Percentiles rank a stretch among this genome's conserved stretches.
These are phyloP conservation scores for Dorcus parallelipipedus DNA, from an alignment of 2,888 invertebrate species.

Conservation along the genomic window DNA sequence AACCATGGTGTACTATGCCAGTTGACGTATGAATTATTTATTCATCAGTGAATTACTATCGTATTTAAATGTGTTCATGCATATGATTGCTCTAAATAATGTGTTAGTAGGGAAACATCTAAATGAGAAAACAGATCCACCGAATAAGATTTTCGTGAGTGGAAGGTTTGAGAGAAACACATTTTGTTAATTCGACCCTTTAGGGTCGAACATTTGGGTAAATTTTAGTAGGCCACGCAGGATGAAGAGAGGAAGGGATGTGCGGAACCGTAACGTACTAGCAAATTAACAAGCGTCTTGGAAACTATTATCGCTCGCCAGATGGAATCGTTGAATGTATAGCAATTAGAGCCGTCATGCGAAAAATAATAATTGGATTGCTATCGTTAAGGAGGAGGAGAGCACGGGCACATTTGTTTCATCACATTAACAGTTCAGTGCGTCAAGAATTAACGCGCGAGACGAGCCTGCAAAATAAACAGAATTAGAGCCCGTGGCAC, in stretches of 20 bases:
- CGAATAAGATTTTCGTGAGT: too few species aligned
- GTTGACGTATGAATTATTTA: too few species aligned
- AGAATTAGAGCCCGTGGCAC: not conserved
- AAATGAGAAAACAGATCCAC: too few species aligned
- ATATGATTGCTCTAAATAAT: too few species aligned
- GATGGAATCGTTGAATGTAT: constrained; percentile 15
- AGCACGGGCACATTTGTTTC: constrained; percentile 17
- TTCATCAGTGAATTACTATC: too few species aligned
- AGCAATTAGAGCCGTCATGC: constrained; percentile 31
- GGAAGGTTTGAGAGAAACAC: too few species aligned
- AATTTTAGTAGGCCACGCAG: too few species aligned
- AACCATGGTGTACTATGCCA: too few species aligned
- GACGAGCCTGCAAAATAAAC: constrained; percentile 14
- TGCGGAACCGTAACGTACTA: not conserved
- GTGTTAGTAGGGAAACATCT: too few species aligned
- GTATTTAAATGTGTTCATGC: too few species aligned
- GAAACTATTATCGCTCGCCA: constrained; percentile 14
- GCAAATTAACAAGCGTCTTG: constrained; percentile 3
- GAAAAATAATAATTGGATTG: constrained; percentile 35
- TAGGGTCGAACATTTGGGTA: too few species aligned
- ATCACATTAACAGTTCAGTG: constrained; percentile 22
- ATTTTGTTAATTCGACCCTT: too few species aligned
- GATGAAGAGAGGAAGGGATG: not conserved
- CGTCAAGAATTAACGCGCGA: constrained; percentile 10
- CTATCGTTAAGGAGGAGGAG: constrained; percentile 27